Evolutionary conservation across 2,888 invertebrate genomes (phyloP).

Genomic region (Platynereis dumerilii): DNA sequence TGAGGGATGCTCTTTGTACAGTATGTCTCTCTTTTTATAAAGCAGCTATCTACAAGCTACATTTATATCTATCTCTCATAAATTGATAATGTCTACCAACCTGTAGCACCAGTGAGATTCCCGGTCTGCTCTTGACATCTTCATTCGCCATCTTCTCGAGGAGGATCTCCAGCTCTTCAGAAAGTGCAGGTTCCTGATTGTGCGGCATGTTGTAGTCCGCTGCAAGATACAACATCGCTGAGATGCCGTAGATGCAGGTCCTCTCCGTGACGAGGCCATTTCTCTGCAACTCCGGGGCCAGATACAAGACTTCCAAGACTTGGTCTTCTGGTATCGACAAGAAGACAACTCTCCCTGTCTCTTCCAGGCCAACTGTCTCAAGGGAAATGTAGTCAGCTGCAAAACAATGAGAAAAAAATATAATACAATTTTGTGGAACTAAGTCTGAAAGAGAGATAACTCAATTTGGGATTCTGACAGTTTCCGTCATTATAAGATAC

Average conservation of each 20-base stretch:
- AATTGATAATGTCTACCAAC: too few relatives aligned
- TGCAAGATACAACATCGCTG: conserved; percentile 50
- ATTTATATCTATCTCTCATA: too few relatives aligned
- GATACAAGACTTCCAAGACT: conserved; percentile 52
- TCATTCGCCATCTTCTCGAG: conserved; percentile 48
- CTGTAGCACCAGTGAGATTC: conserved; percentile 46
- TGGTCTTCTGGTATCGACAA: conserved; percentile 53
- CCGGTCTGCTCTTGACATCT: conserved; percentile 47
- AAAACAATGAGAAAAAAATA: conserved; percentile 14
- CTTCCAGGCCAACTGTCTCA: conserved; percentile 51
- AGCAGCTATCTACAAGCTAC: too few relatives aligned
- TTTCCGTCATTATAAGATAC: too few relatives aligned
- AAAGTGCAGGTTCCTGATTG: conserved; percentile 35
- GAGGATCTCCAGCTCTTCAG: conserved; percentile 46
- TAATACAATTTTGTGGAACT: not conserved
- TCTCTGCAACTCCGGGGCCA: conserved; percentile 57
- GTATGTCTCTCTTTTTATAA: too few relatives aligned
- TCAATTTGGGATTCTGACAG: too few relatives aligned
- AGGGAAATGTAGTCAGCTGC: conserved; percentile 57
- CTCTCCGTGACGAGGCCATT: conserved; percentile 54
- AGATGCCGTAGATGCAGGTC: conserved; percentile 57
- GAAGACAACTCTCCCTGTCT: conserved; percentile 49
- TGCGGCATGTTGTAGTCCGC: conserved; percentile 49
- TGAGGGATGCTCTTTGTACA: too few relatives aligned
- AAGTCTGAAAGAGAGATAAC: too few relatives aligned